phyloP scores from a whole-genome alignment of 2,888 invertebrate genomes.

The Pristionchus exspectatus region DNA sequence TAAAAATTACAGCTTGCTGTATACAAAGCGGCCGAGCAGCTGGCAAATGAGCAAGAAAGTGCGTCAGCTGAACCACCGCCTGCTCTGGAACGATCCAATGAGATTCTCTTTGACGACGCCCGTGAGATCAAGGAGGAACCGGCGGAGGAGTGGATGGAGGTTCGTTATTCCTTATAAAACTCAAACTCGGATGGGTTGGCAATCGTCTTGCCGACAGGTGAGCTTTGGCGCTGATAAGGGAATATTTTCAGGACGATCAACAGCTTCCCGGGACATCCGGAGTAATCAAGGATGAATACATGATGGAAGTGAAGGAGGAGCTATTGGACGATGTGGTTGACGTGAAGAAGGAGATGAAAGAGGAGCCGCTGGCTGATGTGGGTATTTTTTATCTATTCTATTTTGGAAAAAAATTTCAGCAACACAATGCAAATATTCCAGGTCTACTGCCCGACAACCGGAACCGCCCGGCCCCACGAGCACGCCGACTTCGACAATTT shows the following conservation, averaged over 20 bases:
- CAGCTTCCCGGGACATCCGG: too few species aligned
- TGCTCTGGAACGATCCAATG: neutral
- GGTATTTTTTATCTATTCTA: neutral
- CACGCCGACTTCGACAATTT: too few species aligned
- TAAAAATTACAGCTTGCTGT: too few species aligned
- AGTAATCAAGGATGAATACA: neutral
- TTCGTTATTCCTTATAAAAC: neutral
- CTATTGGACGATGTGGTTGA: neutral
- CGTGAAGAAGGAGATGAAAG: slow-evolving; percentile 20
- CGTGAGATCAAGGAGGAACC: slow-evolving; percentile 37
- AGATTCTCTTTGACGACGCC: neutral
- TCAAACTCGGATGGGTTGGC: too few species aligned
- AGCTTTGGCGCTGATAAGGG: too few species aligned
- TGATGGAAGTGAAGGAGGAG: slow-evolving; percentile 19
- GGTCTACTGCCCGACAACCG: neutral
- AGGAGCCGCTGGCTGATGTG: neutral
- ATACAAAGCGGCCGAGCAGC: too few species aligned
- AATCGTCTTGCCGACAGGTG: too few species aligned
- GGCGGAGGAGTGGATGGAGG: slow-evolving; percentile 22
- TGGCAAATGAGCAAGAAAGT: too few species aligned
- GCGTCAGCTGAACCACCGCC: too few species aligned
- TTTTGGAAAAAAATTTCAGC: neutral
- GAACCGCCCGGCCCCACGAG: neutral
- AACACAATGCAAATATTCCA: neutral
- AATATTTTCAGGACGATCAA: too few species aligned